Percentiles rank a stretch among this genome's conserved stretches.
Conservation (phyloP, 30 jellyfish, hydroid and myxozoan genomes). For the Turritopsis rubra region DNA sequence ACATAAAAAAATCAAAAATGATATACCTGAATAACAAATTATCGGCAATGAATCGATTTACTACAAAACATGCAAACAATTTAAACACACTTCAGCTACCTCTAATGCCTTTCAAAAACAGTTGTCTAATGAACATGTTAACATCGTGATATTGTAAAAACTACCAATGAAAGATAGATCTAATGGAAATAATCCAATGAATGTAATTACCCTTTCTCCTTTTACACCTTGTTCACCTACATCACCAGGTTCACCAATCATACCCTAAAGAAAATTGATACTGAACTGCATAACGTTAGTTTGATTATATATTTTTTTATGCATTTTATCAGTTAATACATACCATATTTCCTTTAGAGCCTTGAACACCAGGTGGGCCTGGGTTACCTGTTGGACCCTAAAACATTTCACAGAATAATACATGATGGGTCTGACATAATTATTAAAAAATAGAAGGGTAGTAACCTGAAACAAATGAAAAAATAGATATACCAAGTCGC, state of each 20-base stretch:
- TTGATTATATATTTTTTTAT: neutral
- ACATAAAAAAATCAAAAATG: neutral
- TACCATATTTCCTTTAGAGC: conserved; percentile 11
- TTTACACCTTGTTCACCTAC: conserved; percentile 2
- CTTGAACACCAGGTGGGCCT: neutral
- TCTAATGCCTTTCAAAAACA: too few species aligned
- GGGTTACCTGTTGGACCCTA: neutral
- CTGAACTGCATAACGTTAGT: too few species aligned
- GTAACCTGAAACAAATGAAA: neutral
- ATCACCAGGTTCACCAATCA: conserved; percentile 22
- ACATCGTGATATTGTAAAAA: too few species aligned
- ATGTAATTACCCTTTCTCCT: neutral
- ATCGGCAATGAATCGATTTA: neutral
- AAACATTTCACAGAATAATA: neutral
- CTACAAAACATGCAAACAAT: too few species aligned
- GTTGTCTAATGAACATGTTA: too few species aligned
- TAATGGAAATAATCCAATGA: neutral
- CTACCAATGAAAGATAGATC: too few species aligned
- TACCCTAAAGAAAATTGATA: neutral
- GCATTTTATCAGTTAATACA: neutral
- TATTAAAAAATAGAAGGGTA: neutral
- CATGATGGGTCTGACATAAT: neutral
- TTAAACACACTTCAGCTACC: too few species aligned
- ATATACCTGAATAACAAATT: neutral
- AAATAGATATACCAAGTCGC: neutral